Evolutionary conservation across 2,888 invertebrate genomes (phyloP).

Genomic region (Empis stercorea): DNA sequence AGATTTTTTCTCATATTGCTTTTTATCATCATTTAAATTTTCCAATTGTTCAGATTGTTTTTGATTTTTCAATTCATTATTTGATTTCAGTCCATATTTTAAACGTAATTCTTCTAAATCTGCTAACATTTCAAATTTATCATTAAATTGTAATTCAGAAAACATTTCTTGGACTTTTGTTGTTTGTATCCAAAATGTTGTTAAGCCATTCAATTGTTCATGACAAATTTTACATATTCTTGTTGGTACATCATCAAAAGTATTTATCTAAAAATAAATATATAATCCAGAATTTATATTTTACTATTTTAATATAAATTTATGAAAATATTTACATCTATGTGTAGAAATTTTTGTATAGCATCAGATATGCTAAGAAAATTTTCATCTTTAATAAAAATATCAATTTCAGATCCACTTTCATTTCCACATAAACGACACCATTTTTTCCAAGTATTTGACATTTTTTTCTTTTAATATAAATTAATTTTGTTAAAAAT

Average conservation of each 20-base stretch:
- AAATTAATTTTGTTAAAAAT: neutral
- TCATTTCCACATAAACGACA: neutral
- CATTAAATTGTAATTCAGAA: neutral
- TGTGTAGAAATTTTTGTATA: neutral
- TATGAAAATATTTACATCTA: neutral
- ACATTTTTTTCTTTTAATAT: neutral
- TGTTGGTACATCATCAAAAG: neutral
- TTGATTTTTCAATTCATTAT: neutral
- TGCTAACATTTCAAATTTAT: neutral
- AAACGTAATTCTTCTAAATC: neutral
- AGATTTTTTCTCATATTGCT: neutral
- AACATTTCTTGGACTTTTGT: conserved; percentile 1
- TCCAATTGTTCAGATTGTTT: neutral
- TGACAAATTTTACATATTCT: neutral
- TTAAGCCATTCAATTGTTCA: neutral
- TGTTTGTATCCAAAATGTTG: neutral
- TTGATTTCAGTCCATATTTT: neutral
- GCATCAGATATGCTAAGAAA: neutral
- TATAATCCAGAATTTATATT: neutral
- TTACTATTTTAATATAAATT: neutral
- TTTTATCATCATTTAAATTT: neutral
- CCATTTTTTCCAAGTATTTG: neutral
- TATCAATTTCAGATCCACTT: neutral
- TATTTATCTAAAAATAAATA: neutral
- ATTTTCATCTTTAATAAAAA: neutral